A percentile compares a stretch with the other conserved stretches of the same genome.
These are phyloP conservation scores for Aplocera efformata DNA, from an alignment of 2,888 invertebrate species.

Conservation along the genomic window DNA sequence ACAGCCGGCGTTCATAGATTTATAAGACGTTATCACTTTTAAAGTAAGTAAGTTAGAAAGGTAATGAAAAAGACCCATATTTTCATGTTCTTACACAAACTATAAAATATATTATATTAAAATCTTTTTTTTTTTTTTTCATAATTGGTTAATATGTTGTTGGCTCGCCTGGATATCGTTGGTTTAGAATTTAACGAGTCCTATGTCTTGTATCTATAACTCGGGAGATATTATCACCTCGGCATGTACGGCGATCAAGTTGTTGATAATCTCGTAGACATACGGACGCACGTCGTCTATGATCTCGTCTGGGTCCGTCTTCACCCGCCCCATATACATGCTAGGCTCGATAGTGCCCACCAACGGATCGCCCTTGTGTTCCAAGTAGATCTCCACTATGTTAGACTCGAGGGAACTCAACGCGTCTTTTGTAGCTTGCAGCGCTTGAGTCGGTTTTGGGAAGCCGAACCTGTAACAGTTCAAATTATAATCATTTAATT, in stretches of 20 bases:
- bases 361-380: constrained; percentile 95
- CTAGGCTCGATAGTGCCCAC: constrained; percentile 98
- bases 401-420: constrained; percentile 80
- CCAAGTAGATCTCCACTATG: constrained; percentile 90
- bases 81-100: too few species aligned
- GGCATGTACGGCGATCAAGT: constrained; percentile 88
- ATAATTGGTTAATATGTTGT: too few species aligned
- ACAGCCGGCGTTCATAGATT: too few species aligned
- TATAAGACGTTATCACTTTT: too few species aligned
- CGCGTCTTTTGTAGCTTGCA: constrained; percentile 84
- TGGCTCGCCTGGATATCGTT: too few species aligned
- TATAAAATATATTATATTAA: too few species aligned
- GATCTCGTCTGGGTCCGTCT: constrained; percentile 88
- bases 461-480: constrained; percentile 81
- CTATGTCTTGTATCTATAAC: too few species aligned
- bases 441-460: constrained; percentile 85
- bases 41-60: too few species aligned
- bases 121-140: too few species aligned
- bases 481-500: not conserved
- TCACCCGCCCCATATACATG: constrained; percentile 95
- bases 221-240: constrained; percentile 81
- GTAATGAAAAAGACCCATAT: too few species aligned
- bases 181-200: too few species aligned
- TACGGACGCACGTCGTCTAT: constrained; percentile 92
- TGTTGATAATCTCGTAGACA: constrained; percentile 92